Percentiles rank a stretch among this genome's conserved stretches.
Evolutionary conservation across 1,140 invertebrate species (phyloP).

Genomic region (Argopecten irradians): DNA sequence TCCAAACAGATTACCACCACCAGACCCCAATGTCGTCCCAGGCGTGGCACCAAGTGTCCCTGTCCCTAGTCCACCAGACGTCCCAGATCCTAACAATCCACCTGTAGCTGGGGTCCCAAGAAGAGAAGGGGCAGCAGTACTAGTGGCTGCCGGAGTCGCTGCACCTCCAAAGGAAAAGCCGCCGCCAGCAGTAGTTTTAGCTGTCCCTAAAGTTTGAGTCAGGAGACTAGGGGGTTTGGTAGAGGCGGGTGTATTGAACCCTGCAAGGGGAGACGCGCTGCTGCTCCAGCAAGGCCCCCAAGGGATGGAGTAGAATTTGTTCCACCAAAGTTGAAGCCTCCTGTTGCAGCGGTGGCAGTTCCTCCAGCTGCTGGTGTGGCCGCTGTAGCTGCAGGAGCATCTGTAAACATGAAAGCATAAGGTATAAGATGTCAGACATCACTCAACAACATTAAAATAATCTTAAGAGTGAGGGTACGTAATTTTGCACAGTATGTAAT

Average conservation of each 20-base stretch:
- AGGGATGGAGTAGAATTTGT: constrained; percentile 52
- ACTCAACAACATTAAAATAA: too few species aligned
- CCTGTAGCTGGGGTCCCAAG: not conserved
- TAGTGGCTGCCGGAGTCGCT: constrained; percentile 15
- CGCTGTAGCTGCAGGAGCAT: constrained; percentile 26
- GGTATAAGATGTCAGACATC: too few species aligned
- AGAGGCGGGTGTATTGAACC: constrained; percentile 24
- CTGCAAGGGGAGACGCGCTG: constrained; percentile 27
- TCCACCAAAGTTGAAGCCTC: constrained; percentile 52
- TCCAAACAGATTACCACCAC: not conserved
- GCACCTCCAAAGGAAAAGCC: constrained; percentile 6
- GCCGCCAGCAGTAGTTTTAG: not conserved
- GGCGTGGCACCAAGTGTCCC: not conserved
- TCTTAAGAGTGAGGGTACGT: too few species aligned
- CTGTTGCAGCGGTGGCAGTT: not conserved
- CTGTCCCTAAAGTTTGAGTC: not conserved
- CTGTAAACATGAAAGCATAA: not conserved
- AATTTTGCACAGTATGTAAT: too few species aligned
- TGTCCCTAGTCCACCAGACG: not conserved
- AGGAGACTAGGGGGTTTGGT: not conserved
- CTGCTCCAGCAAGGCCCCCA: constrained; percentile 25
- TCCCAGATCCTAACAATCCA: not conserved
- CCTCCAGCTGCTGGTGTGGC: constrained; percentile 30
- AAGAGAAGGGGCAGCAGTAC: constrained; percentile 29
- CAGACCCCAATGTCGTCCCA: not conserved